Evolutionary conservation across 2,888 invertebrate species (phyloP), one percentile per base, ranked within the genome.

Genomic region (Agrochola circellaris): DNA sequence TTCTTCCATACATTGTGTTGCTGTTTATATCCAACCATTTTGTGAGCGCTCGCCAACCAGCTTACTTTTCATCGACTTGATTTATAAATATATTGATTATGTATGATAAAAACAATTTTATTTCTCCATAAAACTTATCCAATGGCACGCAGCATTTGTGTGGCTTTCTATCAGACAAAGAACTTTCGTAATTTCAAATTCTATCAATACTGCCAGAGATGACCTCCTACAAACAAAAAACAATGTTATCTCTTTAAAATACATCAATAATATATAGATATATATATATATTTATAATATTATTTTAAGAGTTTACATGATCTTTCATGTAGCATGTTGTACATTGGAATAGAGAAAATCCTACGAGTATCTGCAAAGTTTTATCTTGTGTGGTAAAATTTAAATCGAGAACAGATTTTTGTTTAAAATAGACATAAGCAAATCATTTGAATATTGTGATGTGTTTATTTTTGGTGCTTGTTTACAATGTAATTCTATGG

Each of bases 381-480:
- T 34, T 56, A 45, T 56, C 73, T 67, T 45, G 17, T 58, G 71
- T 70, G 13, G 58, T 56, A 58, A 45, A 42, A 70, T 56, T 69
- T 56, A 34, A 34, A 70, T 70, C 17, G 17, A 56, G 45, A 48
- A 30, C 45, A 38, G 13, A 45, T 20, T 62, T n/a, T 79, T 15
- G 8, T 56, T 26, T 3, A 5, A 26, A 34, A 30, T 23, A 42
- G 0, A 26, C 13, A 15, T n/a, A 23, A 20, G 38, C 17, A n/a
- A 64, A 56, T 42, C 15, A 56, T 71, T 77, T 61, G 17, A 26
- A 61, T 69, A 42, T 61, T 73, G 20, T 45, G 15, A 34, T 38
- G 48, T 48, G 11, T 71, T 23, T 23, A 26, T 64, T 30, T 64
- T 64, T 65, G 30, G 60, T 45, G 11, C 7, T 64, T 80, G n/a